A percentile compares a stretch with the other conserved stretches of the same genome.
These are phyloP conservation scores for Heliconius hermathena DNA, from an alignment of 1,140 invertebrate species.

Conservation along the genomic window DNA sequence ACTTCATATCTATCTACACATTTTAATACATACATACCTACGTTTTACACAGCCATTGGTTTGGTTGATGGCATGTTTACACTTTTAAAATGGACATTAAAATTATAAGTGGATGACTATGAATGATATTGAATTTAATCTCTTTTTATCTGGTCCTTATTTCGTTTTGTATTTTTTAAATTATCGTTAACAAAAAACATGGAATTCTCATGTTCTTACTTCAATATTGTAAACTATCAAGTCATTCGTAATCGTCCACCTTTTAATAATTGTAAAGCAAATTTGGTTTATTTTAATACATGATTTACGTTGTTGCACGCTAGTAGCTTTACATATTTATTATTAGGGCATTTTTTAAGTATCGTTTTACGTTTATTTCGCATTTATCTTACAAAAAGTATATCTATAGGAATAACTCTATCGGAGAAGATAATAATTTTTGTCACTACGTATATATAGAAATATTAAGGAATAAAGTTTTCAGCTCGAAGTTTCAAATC, in stretches of 20 bases:
- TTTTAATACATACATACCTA: constrained; percentile 40
- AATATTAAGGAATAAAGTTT: constrained; percentile 23
- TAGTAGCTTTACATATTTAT: neutral
- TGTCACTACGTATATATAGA: constrained; percentile 27
- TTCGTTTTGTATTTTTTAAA: neutral
- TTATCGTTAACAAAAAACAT: neutral
- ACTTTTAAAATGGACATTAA: constrained; percentile 35
- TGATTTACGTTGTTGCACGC: neutral
- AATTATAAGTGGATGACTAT: constrained; percentile 1
- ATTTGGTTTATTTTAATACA: neutral
- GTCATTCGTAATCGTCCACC: neutral
- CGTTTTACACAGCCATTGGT: constrained; percentile 41
- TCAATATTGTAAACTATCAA: neutral
- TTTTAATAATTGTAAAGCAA: neutral
- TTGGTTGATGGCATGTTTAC: constrained; percentile 40
- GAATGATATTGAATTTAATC: neutral
- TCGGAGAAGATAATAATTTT: constrained; percentile 15
- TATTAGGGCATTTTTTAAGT: constrained; percentile 3
- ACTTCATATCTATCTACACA: constrained; percentile 36
- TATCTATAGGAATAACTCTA: constrained; percentile 18
- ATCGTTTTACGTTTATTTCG: neutral
- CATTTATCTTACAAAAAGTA: constrained; percentile 8
- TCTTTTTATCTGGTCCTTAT: neutral
- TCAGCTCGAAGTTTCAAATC: constrained; percentile 29
- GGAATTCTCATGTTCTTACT: neutral